These are phyloP conservation scores for Meandrina meandrites DNA, from an alignment of 92 coral and sea anemone genomes.

Conservation along the genomic window DNA sequence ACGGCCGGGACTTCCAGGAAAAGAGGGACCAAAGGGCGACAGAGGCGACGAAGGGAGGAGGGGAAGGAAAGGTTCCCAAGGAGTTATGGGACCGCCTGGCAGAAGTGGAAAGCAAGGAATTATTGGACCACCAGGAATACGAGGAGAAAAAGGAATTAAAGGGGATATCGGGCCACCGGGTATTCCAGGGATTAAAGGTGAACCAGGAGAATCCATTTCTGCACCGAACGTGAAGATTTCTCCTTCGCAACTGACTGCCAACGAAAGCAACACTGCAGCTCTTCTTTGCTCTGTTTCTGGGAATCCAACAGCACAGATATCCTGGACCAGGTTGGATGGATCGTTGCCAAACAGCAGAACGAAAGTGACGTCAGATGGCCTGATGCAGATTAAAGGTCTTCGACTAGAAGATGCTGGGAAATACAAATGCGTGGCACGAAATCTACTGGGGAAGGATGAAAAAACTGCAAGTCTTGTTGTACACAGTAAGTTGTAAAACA, in stretches of 20 bases:
- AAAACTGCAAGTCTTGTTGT: background rate
- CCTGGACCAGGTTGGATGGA: slow-evolving; percentile 2
- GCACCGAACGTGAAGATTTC: slow-evolving; percentile 11
- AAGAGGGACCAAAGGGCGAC: slow-evolving; percentile 3
- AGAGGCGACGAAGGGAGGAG: slow-evolving; percentile 3
- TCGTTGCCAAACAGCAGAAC: slow-evolving; percentile 11
- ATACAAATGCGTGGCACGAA: slow-evolving; percentile 17
- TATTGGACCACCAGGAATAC: too few species aligned
- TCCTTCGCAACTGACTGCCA: slow-evolving; percentile 3
- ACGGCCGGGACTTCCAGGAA: slow-evolving; percentile 28
- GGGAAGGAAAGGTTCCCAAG: slow-evolving; percentile 3
- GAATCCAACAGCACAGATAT: slow-evolving; percentile 4
- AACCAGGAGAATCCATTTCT: too few species aligned
- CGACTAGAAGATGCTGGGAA: slow-evolving; percentile 12
- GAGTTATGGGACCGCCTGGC: slow-evolving; percentile 2
- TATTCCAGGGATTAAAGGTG: too few species aligned
- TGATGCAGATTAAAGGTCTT: background rate
- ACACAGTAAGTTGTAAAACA: slow-evolving; percentile 18
- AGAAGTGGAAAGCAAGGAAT: background rate
- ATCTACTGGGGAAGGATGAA: slow-evolving; percentile 13
- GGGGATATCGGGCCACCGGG: too few species aligned
- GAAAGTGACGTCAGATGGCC: slow-evolving; percentile 11
- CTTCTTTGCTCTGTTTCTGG: slow-evolving; percentile 24
- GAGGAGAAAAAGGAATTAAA: too few species aligned
- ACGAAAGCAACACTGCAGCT: slow-evolving; percentile 9